phyloP scores from a whole-genome alignment of 2,888 invertebrate species.

The Rotaria sp. region DNA sequence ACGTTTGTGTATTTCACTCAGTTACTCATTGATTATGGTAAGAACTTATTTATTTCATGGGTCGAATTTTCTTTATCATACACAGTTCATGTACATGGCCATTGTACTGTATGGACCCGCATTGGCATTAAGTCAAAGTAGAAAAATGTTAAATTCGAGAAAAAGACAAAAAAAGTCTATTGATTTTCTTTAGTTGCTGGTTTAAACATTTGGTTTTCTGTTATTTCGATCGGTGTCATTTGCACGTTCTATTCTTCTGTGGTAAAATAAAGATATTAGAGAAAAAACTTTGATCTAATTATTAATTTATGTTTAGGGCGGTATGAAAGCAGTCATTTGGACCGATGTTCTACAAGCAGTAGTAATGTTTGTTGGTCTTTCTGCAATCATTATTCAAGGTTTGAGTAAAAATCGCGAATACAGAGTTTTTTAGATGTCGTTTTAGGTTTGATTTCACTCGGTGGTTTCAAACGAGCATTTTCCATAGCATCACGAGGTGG shows the following conservation, averaged over 20 bases:
- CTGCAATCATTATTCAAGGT: slow-evolving; percentile 49
- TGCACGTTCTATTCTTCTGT: slow-evolving; percentile 56
- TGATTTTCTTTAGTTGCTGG: slow-evolving; percentile 49
- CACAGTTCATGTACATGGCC: slow-evolving; percentile 60
- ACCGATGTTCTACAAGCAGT: slow-evolving; percentile 56
- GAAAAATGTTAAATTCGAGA: neutral
- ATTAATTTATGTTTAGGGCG: slow-evolving; percentile 50
- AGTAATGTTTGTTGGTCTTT: slow-evolving; percentile 54
- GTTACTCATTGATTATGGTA: slow-evolving; percentile 80
- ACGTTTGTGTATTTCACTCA: slow-evolving; percentile 70
- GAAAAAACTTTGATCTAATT: slow-evolving; percentile 68
- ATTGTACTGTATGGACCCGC: slow-evolving; percentile 81
- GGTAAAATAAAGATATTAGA: slow-evolving; percentile 59
- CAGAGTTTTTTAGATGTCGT: too few species aligned
- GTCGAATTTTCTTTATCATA: too few species aligned
- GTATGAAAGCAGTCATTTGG: slow-evolving; percentile 57
- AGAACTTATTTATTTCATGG: slow-evolving; percentile 50
- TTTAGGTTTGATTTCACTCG: slow-evolving; percentile 45
- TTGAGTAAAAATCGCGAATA: slow-evolving; percentile 44
- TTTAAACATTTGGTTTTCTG: slow-evolving; percentile 48
- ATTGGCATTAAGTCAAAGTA: slow-evolving; percentile 66
- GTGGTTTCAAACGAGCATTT: slow-evolving; percentile 45
- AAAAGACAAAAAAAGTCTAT: neutral
- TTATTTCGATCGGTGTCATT: slow-evolving; percentile 51
- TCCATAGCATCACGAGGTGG: slow-evolving; percentile 44